Percentiles rank a stretch among this genome's conserved stretches.
phyloP scores from a whole-genome alignment of 2,888 invertebrate genomes.

The Herminia tarsipennalis region DNA sequence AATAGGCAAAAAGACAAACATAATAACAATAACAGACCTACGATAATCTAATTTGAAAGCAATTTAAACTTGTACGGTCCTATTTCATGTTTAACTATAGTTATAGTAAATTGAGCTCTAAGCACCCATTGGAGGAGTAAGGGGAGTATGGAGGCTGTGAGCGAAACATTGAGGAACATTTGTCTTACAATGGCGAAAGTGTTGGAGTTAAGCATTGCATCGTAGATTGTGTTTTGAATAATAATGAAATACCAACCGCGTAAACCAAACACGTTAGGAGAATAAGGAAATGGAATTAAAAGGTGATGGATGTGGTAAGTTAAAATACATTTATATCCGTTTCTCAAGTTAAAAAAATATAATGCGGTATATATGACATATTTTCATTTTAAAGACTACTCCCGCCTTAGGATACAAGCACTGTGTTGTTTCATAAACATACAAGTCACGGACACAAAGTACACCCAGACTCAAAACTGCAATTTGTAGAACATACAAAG shows the following conservation, averaged over 20 bases:
- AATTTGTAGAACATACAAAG: no score
- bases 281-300: no score
- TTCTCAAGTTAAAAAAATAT: background rate
- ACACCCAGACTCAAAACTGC: no score
- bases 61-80: constrained; percentile 29
- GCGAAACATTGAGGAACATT: constrained; percentile 5
- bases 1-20: constrained; percentile 11
- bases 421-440: no score
- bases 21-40: constrained; percentile 18
- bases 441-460: no score
- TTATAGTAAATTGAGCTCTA: constrained; percentile 17
- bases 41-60: constrained; percentile 33
- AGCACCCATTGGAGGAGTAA: constrained; percentile 2
- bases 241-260: constrained; percentile 42
- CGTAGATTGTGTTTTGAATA: constrained; percentile 51
- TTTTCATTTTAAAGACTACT: no score
- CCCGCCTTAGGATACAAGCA: no score
- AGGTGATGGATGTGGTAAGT: no score
- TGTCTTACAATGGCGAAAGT: constrained; percentile 23
- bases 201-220: constrained; percentile 41
- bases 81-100: constrained; percentile 24
- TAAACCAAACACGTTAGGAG: constrained; percentile 48
- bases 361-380: no score
- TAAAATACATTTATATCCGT: background rate
- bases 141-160: constrained; percentile 1